A percentile compares a stretch with the other conserved stretches of the same genome.
phyloP scores from a whole-genome alignment of 2,797 vertebrate species.

The Xiphorhynchus erythropygius region DNA sequence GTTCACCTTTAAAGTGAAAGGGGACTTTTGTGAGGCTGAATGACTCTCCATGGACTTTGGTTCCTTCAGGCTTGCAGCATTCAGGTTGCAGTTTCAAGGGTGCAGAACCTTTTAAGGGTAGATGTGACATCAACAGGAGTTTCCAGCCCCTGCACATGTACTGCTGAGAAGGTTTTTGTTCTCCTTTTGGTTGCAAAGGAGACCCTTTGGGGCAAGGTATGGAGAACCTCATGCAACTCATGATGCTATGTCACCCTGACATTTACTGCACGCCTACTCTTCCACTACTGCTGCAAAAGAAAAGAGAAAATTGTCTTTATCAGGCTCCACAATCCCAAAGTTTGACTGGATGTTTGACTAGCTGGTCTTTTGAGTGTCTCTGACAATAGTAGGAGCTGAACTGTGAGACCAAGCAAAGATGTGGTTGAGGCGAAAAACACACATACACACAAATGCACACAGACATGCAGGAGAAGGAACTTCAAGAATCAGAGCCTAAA shows the following conservation, averaged over 20 bases:
- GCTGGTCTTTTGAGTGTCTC: background rate
- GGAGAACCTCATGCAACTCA: conserved; percentile 45
- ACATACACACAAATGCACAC: background rate
- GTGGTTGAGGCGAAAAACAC: background rate
- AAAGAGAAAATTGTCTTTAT: background rate
- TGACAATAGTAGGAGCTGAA: background rate
- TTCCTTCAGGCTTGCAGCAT: conserved; percentile 42
- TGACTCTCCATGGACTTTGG: conserved; percentile 50
- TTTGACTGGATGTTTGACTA: conserved; percentile 4
- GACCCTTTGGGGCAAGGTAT: conserved; percentile 11
- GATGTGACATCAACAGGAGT: conserved; percentile 68
- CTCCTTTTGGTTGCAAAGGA: conserved; percentile 71
- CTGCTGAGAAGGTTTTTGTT: conserved; percentile 68
- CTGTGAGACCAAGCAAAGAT: background rate
- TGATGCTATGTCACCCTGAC: conserved; percentile 56
- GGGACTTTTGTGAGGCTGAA: conserved; percentile 56
- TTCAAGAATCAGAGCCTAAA: background rate
- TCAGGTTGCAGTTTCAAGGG: conserved; percentile 65
- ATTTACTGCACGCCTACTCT: conserved; percentile 63
- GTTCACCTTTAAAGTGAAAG: conserved; percentile 53
- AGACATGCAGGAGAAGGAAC: background rate
- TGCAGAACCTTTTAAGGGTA: conserved; percentile 49
- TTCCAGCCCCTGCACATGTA: conserved; percentile 56
- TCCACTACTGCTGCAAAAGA: conserved; percentile 24
- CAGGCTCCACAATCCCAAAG: background rate